Base-by-base conservation (phyloP, 2,113 vertebrate genomes). In the Bombycilla garrulus region DNA sequence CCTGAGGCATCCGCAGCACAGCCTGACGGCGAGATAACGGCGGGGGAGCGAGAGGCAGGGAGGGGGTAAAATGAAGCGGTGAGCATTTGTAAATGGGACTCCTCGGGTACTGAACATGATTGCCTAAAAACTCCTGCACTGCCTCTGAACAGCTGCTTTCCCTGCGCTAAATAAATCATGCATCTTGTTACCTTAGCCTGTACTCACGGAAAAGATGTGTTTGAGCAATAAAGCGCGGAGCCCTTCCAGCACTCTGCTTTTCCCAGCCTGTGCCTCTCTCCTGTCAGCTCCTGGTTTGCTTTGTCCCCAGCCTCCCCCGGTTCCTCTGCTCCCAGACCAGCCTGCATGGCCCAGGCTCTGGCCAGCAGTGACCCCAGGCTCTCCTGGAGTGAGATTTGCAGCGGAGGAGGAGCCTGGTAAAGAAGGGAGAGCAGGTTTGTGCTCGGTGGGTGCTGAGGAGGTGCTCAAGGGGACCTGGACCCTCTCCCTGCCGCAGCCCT, bases 121-220 rank as follows among this genome's bases (percentile, higher is more conserved):
- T 88, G 56, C 86, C 80, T 89, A 47, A 95, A 85, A 93, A 22
- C 84, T 92, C 83, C 71, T 18, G 58, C 81, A 67, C 78, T 85
- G 88, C 77, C 82, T 90, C 61, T 11, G 51, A 93, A 90, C 90
- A 92, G 81, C 93, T 94, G 94, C 92, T 86, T 96, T 92, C 74
- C 67, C 85, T 60, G 54, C 78, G 77, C 74, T 91, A 88, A 95
- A 96, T 96, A 96, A 96, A 97, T 97, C 95, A 81, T 67, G 65
- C 33, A 10, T 69, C 95, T 97, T 91, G 44, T 96, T 97, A 92
- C 94, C 85, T 93, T 93, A 72, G 19, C 81, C 92, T 29, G 61
- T 56, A 20, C 2, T 1, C 57, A 38, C 3, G 5, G 81, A 58
- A 79, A 91, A 91, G 84, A 95, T 44, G 88, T 88, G 77, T 93